Percentiles rank a stretch among this genome's conserved stretches.
These are phyloP conservation scores for Ctenicera cuprea DNA, from an alignment of 2,888 invertebrate species.

Conservation along the genomic window DNA sequence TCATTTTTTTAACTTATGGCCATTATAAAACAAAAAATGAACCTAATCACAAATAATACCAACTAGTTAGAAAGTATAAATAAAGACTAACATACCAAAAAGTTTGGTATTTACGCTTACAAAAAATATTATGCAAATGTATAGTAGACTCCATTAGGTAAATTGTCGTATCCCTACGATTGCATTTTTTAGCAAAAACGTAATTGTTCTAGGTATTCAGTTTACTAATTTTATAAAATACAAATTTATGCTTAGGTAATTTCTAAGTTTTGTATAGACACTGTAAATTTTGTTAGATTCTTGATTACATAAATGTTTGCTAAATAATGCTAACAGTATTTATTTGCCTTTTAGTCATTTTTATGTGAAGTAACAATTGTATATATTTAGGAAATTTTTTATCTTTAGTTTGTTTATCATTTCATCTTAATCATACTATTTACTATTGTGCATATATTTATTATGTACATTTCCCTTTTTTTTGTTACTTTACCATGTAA, in stretches of 20 bases:
- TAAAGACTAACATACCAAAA: constrained; percentile 53
- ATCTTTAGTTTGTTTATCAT: constrained; percentile 41
- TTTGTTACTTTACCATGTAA: constrained; percentile 55
- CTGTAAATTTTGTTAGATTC: constrained; percentile 52
- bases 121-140: constrained; percentile 49
- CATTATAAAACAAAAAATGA: constrained; percentile 43
- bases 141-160: constrained; percentile 50
- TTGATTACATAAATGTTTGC: constrained; percentile 46
- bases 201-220: constrained; percentile 39
- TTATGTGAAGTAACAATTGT: constrained; percentile 51
- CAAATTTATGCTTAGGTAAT: constrained; percentile 35
- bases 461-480: constrained; percentile 51
- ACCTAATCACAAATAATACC: constrained; percentile 49
- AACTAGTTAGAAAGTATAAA: constrained; percentile 49
- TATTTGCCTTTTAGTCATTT: constrained; percentile 52
- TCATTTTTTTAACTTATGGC: constrained; percentile 41
- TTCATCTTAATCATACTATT: constrained; percentile 43
- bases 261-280: constrained; percentile 52
- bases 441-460: constrained; percentile 52
- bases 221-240: constrained; percentile 28
- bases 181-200: constrained; percentile 50
- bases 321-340: constrained; percentile 53
- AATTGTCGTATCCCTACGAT: constrained; percentile 47
- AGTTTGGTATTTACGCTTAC: constrained; percentile 54
- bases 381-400: constrained; percentile 54